These are phyloP conservation scores for Pelosia muscerda DNA, from an alignment of 2,888 invertebrate genomes.

Conservation along the genomic window DNA sequence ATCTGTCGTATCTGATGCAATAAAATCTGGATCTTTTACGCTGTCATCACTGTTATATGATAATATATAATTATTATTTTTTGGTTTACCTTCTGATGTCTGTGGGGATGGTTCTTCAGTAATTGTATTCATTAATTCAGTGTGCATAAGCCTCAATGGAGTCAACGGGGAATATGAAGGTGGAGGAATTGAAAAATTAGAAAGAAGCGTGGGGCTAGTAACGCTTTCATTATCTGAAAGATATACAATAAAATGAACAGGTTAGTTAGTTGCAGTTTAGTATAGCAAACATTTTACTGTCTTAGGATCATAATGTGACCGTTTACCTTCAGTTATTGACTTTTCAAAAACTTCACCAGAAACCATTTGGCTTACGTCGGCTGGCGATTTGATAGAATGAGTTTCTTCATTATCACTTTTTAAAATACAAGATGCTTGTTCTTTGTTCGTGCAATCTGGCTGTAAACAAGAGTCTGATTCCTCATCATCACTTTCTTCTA, in stretches of 20 bases:
- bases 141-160: conserved; percentile 22
- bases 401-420: conserved; percentile 25
- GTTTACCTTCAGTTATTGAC: too few species aligned
- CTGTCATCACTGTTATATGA: conserved; percentile 29
- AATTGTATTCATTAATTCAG: conserved; percentile 21
- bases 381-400: too few species aligned
- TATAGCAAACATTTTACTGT: too few species aligned
- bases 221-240: background rate
- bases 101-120: conserved; percentile 25
- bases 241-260: too few species aligned
- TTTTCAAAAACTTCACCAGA: too few species aligned
- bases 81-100: too few species aligned
- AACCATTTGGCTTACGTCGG: too few species aligned
- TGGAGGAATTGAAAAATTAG: conserved; percentile 31
- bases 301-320: too few species aligned
- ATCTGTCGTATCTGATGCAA: conserved; percentile 29
- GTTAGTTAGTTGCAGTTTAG: too few species aligned
- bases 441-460: conserved; percentile 28
- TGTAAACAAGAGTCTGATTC: conserved; percentile 29
- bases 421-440: conserved; percentile 28
- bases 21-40: conserved; percentile 31
- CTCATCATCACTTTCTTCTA: conserved; percentile 29
- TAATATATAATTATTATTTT: conserved; percentile 21
- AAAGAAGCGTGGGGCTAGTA: conserved; percentile 28
- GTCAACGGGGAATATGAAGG: conserved; percentile 27